Conservation (phyloP, 2,113 vertebrate genomes). For the Cebus imitator region DNA sequence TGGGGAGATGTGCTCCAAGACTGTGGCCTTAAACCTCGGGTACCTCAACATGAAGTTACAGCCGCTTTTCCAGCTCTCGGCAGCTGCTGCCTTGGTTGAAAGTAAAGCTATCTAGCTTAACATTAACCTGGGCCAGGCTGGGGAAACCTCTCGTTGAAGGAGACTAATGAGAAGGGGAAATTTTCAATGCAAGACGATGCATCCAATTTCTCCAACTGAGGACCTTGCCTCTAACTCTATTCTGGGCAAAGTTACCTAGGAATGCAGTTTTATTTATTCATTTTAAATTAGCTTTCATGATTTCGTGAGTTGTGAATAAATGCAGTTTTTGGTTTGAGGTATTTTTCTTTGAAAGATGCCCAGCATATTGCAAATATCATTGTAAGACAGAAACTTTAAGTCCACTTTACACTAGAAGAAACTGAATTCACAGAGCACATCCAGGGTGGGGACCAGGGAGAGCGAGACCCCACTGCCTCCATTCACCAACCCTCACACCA, state of each 20-base stretch:
- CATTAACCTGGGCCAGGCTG: fast-evolving
- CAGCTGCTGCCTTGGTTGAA: neutral
- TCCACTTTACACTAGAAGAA: neutral
- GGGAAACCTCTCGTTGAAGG: neutral
- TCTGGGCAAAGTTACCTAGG: neutral
- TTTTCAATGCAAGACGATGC: neutral
- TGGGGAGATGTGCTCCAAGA: fast-evolving
- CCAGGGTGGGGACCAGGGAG: neutral
- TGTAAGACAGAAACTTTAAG: neutral
- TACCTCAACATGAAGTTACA: neutral
- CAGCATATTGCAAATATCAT: neutral
- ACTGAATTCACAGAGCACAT: neutral
- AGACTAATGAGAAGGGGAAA: neutral
- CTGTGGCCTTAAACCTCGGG: neutral
- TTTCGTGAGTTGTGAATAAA: neutral
- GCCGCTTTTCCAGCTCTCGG: neutral
- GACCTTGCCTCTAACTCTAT: neutral
- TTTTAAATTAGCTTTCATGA: neutral
- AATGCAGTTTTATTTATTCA: neutral
- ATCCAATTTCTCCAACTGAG: neutral
- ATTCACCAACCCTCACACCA: neutral
- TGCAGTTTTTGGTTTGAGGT: neutral
- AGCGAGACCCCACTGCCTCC: fast-evolving
- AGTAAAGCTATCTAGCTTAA: neutral
- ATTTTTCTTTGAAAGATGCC: neutral